Percentiles rank a stretch among this genome's conserved stretches.
These are phyloP conservation scores for Gymnobelideus leadbeateri DNA, from an alignment of 2,113 vertebrate species.

Conservation along the genomic window DNA sequence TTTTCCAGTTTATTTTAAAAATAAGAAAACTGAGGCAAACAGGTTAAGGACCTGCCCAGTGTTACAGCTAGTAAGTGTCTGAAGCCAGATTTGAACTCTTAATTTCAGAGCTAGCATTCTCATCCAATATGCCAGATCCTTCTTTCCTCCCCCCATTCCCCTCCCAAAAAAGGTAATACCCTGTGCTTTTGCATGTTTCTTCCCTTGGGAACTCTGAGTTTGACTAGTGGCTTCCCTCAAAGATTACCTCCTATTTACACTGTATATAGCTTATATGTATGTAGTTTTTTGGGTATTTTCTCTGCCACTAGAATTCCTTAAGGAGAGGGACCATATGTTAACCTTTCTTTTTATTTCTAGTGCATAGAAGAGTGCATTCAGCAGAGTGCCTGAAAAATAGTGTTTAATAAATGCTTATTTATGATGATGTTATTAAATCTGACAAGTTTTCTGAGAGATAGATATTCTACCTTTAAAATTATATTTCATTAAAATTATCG, in stretches of 20 bases:
- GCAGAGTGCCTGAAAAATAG: not conserved
- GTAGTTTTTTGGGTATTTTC: not conserved
- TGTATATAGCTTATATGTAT: not conserved
- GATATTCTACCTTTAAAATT: not conserved
- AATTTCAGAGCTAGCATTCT: not conserved
- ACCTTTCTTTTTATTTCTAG: not conserved
- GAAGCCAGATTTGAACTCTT: not conserved
- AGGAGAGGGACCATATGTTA: not conserved
- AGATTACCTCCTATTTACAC: not conserved
- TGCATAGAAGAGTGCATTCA: not conserved
- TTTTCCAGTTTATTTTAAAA: not conserved
- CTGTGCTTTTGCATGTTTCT: not conserved
- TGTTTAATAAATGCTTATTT: not conserved
- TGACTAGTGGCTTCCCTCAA: not conserved
- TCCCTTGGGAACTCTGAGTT: constrained; percentile 3
- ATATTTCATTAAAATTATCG: not conserved
- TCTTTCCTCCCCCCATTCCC: accelerated
- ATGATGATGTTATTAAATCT: constrained; percentile 12
- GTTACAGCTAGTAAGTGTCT: not conserved
- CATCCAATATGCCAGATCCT: not conserved
- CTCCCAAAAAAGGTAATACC: constrained; percentile 25
- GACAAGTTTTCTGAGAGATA: constrained; percentile 26
- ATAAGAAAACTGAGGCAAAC: not conserved
- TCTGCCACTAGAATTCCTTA: not conserved
- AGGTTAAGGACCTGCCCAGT: not conserved